phyloP scores from a whole-genome alignment of 2,113 vertebrate genomes.

The Menura novaehollandiae region DNA sequence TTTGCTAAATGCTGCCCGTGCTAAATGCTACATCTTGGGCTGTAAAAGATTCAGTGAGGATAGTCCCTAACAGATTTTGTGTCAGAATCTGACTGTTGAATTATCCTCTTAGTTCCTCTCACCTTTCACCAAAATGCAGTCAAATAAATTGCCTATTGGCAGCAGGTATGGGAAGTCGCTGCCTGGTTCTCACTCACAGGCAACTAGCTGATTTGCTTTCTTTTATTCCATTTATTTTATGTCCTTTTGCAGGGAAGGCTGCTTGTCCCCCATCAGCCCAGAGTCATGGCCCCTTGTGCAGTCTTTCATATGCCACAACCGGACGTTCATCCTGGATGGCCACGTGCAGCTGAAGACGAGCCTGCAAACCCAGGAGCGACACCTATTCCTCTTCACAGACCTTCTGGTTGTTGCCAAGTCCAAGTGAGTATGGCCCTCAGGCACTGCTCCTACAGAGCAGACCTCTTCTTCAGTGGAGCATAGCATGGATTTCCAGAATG shows the following conservation, averaged over 20 bases:
- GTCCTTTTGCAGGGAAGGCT: slow-evolving; percentile 77
- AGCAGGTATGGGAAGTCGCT: neutral
- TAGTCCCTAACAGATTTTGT: neutral
- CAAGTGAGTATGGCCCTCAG: slow-evolving; percentile 78
- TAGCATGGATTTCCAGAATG: neutral
- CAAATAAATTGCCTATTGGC: neutral
- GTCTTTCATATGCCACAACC: slow-evolving; percentile 79
- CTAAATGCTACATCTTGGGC: neutral
- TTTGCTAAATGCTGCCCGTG: neutral
- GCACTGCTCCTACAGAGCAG: neutral
- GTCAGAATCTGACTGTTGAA: neutral
- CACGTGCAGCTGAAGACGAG: slow-evolving; percentile 88
- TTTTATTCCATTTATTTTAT: neutral
- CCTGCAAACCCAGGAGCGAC: slow-evolving; percentile 89
- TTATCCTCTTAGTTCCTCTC: neutral
- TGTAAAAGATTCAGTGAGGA: neutral
- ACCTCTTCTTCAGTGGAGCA: neutral
- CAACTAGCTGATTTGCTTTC: neutral
- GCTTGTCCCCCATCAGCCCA: slow-evolving; percentile 80
- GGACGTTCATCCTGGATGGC: slow-evolving; percentile 80
- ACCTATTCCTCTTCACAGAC: slow-evolving; percentile 92
- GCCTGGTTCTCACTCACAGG: neutral
- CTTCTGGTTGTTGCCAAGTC: slow-evolving; percentile 89
- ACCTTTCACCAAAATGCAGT: neutral
- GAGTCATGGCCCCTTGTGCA: slow-evolving; percentile 87